Evolutionary conservation across 2,888 invertebrate genomes (phyloP), one percentile per base, ranked within the genome.

Genomic region (Elmis aenea): DNA sequence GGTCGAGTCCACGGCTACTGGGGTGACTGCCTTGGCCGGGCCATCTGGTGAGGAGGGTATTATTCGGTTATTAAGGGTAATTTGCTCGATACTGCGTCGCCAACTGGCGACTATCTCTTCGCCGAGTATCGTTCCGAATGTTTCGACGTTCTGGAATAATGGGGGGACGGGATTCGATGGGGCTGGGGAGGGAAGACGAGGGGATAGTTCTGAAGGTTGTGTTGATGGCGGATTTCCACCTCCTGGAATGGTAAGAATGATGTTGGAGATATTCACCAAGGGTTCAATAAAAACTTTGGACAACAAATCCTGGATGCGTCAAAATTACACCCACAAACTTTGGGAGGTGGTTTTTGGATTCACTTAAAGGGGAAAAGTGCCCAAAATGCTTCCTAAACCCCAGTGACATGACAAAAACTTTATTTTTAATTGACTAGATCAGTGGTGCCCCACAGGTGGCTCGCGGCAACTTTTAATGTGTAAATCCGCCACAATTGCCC

Each of bases 91-190:
- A 57, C 79, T 79, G 56, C 81, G 78, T 62, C 84, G 77, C 81
- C 84, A 84, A 66, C 81, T 80, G 57, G 79, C 80, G 67, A 87
- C 87, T 67, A 88, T 81, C 68, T 87, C 86, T 67, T 86, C 85
- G 67, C 88, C 88, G 64, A 86, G 74, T 62, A 81, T 72, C 50
- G 80, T 77, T 70, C 83, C 84, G 73, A 83, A 81, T 56, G 76
- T 73, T 63, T 81, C 81, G 57, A 81, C 79, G 68, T 77, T 80
- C 64, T 79, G 78, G 55, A 79, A 73, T 46, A 75, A 73, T 29
- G 73, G 72, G 36, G 74, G 73, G 53, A 73, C 70, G 44, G 69
- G 38, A 16, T 34, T 28, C 33, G 36, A n/a, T 26, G 52, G 46
- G 24, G 51, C 47, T 42, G 44, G 45, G 32, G 52, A 51, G 45